Conservation (phyloP, 1,140 invertebrate genomes). For the Akabosia matsudoensis region DNA sequence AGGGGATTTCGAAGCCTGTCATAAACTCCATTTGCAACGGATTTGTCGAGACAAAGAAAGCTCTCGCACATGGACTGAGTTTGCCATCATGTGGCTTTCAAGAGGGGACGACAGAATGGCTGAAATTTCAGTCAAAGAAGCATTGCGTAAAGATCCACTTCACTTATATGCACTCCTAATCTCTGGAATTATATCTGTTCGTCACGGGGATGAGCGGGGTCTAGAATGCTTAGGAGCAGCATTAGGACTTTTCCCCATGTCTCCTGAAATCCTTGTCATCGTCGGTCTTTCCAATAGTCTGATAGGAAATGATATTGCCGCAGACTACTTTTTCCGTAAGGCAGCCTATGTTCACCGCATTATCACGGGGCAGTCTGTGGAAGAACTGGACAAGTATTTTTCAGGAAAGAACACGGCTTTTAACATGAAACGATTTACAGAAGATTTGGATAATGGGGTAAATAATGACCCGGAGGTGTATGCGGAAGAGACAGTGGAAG, state of each 20-base stretch:
- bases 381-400: neutral
- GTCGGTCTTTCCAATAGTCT: conserved; percentile 24
- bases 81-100: conserved; percentile 37
- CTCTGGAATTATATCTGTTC: conserved; percentile 29
- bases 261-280: conserved; percentile 38
- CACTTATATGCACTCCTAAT: conserved; percentile 32
- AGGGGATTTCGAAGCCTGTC: conserved; percentile 36
- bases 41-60: conserved; percentile 30
- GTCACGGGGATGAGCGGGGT: conserved; percentile 33
- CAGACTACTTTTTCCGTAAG: conserved; percentile 35
- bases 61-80: conserved; percentile 31
- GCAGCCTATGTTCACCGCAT: conserved; percentile 30
- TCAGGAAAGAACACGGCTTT: neutral
- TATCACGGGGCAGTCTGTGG: conserved; percentile 19
- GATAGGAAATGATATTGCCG: conserved; percentile 26
- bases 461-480: neutral
- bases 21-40: conserved; percentile 37
- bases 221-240: conserved; percentile 22
- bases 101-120: conserved; percentile 28
- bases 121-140: conserved; percentile 38
- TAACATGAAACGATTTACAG: neutral
- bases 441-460: neutral
- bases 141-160: conserved; percentile 28
- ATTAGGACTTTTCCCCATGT: conserved; percentile 21
- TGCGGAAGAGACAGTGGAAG: no score